Evolutionary conservation across 2,797 vertebrate species (phyloP).

Genomic region (Distichodus sexfasciatus): DNA sequence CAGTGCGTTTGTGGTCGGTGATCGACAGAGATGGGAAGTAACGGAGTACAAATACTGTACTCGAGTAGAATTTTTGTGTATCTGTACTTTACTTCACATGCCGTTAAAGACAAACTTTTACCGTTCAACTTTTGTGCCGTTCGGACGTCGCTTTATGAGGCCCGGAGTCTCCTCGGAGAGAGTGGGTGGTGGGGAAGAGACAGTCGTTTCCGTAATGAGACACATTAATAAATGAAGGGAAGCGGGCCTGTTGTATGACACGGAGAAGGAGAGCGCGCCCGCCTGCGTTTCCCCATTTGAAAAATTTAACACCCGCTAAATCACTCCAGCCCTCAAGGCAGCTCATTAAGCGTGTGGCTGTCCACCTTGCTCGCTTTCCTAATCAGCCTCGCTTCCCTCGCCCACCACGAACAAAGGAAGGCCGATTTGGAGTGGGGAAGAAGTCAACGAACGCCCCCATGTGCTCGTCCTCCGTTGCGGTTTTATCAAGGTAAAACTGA

Average conservation of each 20-base stretch:
- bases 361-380: constrained; percentile 41
- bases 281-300: constrained; percentile 34
- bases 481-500: constrained; percentile 13
- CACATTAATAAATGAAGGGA: constrained; percentile 39
- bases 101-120: too few species aligned
- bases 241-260: constrained; percentile 24
- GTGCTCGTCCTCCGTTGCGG: constrained; percentile 25
- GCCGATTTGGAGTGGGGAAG: constrained; percentile 27
- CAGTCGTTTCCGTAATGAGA: constrained; percentile 30
- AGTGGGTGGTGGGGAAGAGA: too few species aligned
- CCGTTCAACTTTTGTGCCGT: too few species aligned
- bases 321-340: constrained; percentile 25
- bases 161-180: background rate
- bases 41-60: too few species aligned
- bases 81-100: too few species aligned
- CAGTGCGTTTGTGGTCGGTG: too few species aligned
- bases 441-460: constrained; percentile 7
- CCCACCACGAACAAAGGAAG: constrained; percentile 2
- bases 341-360: constrained; percentile 42
- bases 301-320: constrained; percentile 42
- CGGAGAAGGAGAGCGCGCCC: constrained; percentile 3
- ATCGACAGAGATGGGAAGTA: too few species aligned
- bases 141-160: background rate
- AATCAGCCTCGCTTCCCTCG: constrained; percentile 40
- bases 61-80: too few species aligned